phyloP scores from a whole-genome alignment of 1,140 invertebrate species.

The Neodiprion fabricii region DNA sequence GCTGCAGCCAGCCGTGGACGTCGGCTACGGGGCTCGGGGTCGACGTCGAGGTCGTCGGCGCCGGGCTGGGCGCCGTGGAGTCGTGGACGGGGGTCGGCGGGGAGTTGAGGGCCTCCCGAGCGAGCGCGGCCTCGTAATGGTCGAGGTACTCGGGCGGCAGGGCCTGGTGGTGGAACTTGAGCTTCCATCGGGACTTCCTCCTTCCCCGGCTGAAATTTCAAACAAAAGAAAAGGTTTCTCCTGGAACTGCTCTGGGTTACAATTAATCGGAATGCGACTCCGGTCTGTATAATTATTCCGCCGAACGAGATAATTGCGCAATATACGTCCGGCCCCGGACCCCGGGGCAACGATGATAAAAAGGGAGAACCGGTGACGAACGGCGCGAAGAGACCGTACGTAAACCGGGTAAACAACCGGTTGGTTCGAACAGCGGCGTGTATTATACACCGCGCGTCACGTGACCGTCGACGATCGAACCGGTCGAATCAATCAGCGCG shows the following conservation, averaged over 20 bases:
- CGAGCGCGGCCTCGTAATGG: conserved; percentile 78
- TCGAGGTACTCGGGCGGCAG: conserved; percentile 79
- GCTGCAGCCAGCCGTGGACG: conserved; percentile 75
- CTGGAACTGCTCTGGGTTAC: conserved; percentile 15
- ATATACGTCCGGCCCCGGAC: background rate
- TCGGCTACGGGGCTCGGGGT: conserved; percentile 54
- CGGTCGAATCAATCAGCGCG: background rate
- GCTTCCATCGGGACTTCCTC: conserved; percentile 74
- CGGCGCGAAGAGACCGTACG: background rate
- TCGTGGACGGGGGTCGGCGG: conserved; percentile 35
- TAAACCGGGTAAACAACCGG: background rate
- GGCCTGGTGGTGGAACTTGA: conserved; percentile 84
- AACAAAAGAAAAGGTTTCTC: conserved; percentile 4
- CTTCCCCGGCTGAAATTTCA: conserved; percentile 61
- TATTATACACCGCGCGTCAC: background rate
- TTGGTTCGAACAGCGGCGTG: background rate
- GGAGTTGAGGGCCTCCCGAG: conserved; percentile 57
- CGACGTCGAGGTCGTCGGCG: conserved; percentile 44
- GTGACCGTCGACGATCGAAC: background rate
- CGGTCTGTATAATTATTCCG: conserved; percentile 14
- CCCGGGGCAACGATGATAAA: background rate
- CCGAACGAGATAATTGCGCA: conserved; percentile 6
- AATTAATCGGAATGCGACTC: conserved; percentile 8
- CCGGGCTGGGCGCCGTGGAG: conserved; percentile 37
- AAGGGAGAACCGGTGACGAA: background rate